Evolutionary conservation across 1,140 invertebrate genomes (phyloP).

Genomic region (Pseudomyrmex gracilis): DNA sequence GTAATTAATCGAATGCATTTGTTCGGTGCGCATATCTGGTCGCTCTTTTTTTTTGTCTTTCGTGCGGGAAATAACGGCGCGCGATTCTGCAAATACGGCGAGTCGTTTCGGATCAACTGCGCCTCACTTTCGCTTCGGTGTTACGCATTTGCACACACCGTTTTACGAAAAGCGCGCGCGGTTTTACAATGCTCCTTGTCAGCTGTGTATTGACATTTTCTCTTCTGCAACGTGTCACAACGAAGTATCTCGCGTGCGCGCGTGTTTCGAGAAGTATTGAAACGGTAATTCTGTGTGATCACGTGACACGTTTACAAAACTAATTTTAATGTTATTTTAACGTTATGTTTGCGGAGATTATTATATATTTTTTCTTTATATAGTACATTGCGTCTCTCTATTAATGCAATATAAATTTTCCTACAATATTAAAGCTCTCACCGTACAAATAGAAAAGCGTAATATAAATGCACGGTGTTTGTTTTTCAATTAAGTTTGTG

Average conservation of each 20-base stretch:
- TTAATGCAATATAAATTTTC: background rate
- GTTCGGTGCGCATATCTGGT: too few species aligned
- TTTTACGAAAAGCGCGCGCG: slow-evolving; percentile 23
- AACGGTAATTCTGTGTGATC: slow-evolving; percentile 4
- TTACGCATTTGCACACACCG: slow-evolving; percentile 26
- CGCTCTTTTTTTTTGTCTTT: slow-evolving; percentile 25
- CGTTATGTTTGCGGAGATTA: background rate
- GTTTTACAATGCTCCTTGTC: background rate
- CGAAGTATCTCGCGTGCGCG: background rate
- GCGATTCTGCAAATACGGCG: slow-evolving; percentile 7
- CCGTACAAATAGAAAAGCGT: background rate
- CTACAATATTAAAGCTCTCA: background rate
- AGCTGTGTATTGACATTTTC: background rate
- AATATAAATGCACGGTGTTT: too few species aligned
- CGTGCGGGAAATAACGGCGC: slow-evolving; percentile 31
- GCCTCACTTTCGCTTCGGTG: slow-evolving; percentile 6
- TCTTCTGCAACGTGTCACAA: background rate
- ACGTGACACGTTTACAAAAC: background rate
- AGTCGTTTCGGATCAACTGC: background rate
- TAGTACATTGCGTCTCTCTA: background rate
- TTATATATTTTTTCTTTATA: too few species aligned
- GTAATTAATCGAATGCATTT: slow-evolving; percentile 60
- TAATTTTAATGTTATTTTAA: background rate
- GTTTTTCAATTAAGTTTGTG: too few species aligned
- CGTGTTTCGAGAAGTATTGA: background rate